phyloP scores from a whole-genome alignment of 2,888 invertebrate genomes.

The Apamea epomidion region DNA sequence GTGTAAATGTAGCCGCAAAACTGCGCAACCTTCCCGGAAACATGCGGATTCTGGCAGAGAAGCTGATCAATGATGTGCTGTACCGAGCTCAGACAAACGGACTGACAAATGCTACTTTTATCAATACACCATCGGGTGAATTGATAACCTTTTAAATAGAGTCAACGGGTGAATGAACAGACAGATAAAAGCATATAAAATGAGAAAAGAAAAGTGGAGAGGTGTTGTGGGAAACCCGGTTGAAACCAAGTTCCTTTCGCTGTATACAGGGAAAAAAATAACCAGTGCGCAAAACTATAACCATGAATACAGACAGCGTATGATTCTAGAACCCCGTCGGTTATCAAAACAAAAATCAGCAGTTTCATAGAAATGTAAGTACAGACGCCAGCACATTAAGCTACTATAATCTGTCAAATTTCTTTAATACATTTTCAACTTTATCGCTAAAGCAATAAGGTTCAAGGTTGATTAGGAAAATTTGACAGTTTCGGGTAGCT shows the following conservation, averaged over 20 bases:
- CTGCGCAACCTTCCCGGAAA: conserved; percentile 81
- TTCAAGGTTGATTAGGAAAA: too few relatives aligned
- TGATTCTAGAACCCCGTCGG: too few relatives aligned
- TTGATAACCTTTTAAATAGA: conserved; percentile 74
- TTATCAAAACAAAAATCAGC: too few relatives aligned
- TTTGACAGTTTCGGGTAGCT: too few relatives aligned
- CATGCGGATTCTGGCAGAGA: conserved; percentile 85
- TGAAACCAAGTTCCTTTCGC: neutral
- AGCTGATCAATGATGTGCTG: conserved; percentile 85
- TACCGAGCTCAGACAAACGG: conserved; percentile 84
- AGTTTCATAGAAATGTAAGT: too few relatives aligned
- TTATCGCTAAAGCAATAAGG: too few relatives aligned
- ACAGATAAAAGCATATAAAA: neutral
- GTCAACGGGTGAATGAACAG: neutral
- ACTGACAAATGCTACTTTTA: conserved; percentile 76
- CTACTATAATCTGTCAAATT: too few relatives aligned
- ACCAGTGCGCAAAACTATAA: too few relatives aligned
- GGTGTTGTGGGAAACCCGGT: neutral
- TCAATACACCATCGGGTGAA: conserved; percentile 71
- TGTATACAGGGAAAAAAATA: too few relatives aligned
- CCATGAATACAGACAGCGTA: too few relatives aligned
- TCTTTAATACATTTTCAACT: too few relatives aligned
- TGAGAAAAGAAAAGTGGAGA: neutral
- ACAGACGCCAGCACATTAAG: too few relatives aligned
- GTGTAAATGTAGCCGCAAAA: conserved; percentile 87